Evolutionary conservation across 2,888 invertebrate genomes (phyloP).

Genomic region (Cosmorhoe ocellata): DNA sequence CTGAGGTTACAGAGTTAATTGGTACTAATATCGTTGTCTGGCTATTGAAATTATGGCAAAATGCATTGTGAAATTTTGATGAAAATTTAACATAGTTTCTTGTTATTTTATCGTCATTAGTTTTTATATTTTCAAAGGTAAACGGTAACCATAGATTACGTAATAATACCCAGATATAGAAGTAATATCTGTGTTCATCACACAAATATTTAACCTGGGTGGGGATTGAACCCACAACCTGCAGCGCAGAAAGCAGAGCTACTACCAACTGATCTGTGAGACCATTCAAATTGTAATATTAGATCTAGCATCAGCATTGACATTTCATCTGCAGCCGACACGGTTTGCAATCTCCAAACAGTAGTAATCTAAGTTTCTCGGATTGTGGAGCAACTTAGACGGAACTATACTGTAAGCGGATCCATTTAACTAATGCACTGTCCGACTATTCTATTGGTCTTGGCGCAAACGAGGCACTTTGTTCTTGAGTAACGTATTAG

Average conservation of each 20-base stretch:
- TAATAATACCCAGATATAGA: too few relatives aligned
- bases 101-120: too few relatives aligned
- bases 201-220: too few relatives aligned
- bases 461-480: constrained; percentile 75
- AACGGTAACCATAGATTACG: too few relatives aligned
- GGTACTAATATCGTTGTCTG: constrained; percentile 73
- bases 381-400: constrained; percentile 73
- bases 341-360: constrained; percentile 67
- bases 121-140: too few relatives aligned
- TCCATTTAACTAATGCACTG: constrained; percentile 80
- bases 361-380: constrained; percentile 72
- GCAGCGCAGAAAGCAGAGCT: too few relatives aligned
- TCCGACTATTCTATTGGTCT: constrained; percentile 75
- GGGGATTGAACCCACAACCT: too few relatives aligned
- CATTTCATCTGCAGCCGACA: constrained; percentile 60
- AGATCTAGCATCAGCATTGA: constrained; percentile 47
- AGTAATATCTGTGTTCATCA: too few relatives aligned
- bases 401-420: constrained; percentile 67
- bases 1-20: constrained; percentile 79
- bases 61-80: constrained; percentile 36
- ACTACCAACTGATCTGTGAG: too few relatives aligned
- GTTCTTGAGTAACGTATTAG: constrained; percentile 70
- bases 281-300: constrained; percentile 5
- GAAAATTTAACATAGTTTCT: too few relatives aligned
- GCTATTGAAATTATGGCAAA: constrained; percentile 60